A percentile compares a stretch with the other conserved stretches of the same genome.
Conservation (phyloP, 2,113 vertebrate genomes). For the Megaceryle maxima region DNA sequence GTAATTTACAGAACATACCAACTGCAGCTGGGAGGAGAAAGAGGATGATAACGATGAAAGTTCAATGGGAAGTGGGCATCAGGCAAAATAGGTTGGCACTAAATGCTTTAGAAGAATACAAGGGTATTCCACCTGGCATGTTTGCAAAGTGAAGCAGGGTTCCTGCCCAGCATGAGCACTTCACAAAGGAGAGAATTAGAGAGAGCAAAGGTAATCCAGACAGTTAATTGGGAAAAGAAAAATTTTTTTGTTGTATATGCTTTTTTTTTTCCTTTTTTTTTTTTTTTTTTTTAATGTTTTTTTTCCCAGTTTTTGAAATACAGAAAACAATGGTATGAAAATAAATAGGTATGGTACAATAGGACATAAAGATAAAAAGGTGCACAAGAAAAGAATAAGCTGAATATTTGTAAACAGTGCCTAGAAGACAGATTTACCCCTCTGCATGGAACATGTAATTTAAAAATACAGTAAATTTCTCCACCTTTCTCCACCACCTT, state of each 20-base stretch:
- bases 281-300: background rate
- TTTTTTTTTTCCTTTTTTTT: background rate
- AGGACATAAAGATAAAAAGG: background rate
- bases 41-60: background rate
- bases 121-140: background rate
- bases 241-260: background rate
- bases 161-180: background rate
- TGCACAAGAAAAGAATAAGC: background rate
- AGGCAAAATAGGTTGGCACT: background rate
- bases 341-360: background rate
- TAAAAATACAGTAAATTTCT: background rate
- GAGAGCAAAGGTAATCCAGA: background rate
- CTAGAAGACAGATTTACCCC: background rate
- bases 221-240: background rate
- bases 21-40: background rate
- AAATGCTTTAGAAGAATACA: background rate
- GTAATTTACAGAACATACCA: background rate
- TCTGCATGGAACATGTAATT: background rate
- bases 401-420: background rate
- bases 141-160: background rate
- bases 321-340: background rate
- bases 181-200: background rate
- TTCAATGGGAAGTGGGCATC: background rate
- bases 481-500: background rate
- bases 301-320: background rate